Evolutionary conservation across 2,113 vertebrate species (phyloP), one percentile per base, ranked within the genome.

Genomic region (Calyptommatus sinebrachiatus): DNA sequence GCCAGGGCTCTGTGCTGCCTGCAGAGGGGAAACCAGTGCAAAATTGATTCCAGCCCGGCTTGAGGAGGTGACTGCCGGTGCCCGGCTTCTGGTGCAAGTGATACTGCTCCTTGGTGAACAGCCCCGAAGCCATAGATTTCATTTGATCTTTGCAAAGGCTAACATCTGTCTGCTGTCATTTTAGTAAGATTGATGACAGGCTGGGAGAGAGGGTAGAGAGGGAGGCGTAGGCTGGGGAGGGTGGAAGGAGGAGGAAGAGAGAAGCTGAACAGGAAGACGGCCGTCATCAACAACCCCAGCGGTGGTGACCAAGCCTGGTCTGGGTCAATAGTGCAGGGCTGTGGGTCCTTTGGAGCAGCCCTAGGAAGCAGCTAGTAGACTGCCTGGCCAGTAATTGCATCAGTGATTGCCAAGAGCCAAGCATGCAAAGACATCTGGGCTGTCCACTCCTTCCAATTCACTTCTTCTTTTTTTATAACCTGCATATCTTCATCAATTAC

Each of bases 151-250:
- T 98, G 96, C 95, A 99, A 99, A 99, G 97, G 97, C 97, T 98
- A 99, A 98, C 98, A 99, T 99, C 98, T 99, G 98, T 98, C 97
- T 96, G 94, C 97, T 99, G 98, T 98, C 98, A 97, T 97, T 97
- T 97, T 95, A 96, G 95, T 92, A 97, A 98, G 97, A 99, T 98
- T 98, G 97, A 99, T 99, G 97, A 95, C 96, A 97, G 95, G 93
- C 95, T 93, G 87, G 93, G 95, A 92, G 92, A 94, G 91, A 93
- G 91, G 92, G 87, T 88, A 92, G 91, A 16, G 89, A 91, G 87
- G 90, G 86, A 63, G 41, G 60, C 41, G 8, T 12, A 14, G 28
- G 53, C n/a, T 29, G n/a, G 65, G 65, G 63, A 28, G n/a, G 31
- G 78, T 12, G 73, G 78, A 66, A 7, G 76, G 76, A 67, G 21